Conservation (phyloP, 2,888 invertebrate species). For the Epinotia ramella region DNA sequence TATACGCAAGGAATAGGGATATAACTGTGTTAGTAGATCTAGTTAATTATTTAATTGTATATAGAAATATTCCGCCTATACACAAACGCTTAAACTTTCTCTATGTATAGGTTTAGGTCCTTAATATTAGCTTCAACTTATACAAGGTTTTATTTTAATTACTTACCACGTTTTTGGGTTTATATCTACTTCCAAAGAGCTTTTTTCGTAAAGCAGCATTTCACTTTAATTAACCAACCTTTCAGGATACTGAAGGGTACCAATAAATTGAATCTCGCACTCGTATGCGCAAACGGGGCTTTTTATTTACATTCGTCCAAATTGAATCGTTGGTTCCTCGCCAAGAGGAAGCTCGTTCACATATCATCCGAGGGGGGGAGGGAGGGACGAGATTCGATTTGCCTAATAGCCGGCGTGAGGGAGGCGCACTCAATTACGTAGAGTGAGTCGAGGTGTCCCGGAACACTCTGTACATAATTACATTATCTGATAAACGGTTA, state of each 20-base stretch:
- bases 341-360: constrained; percentile 68
- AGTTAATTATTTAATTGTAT: background rate
- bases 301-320: constrained; percentile 82
- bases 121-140: background rate
- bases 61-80: background rate
- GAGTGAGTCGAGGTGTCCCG: constrained; percentile 81
- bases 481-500: constrained; percentile 81
- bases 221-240: constrained; percentile 40
- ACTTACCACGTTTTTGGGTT: background rate
- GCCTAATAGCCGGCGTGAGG: constrained; percentile 81
- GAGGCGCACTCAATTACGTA: constrained; percentile 79
- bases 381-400: constrained; percentile 80
- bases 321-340: constrained; percentile 81
- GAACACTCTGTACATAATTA: constrained; percentile 79
- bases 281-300: constrained; percentile 56
- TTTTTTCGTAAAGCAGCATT: constrained; percentile 15
- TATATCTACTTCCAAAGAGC: background rate
- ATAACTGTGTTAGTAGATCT: no score
- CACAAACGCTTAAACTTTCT: background rate
- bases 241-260: constrained; percentile 44
- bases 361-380: constrained; percentile 62
- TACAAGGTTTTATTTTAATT: background rate
- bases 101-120: no score
- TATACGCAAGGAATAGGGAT: no score
- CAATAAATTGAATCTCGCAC: constrained; percentile 51